Conservation (phyloP, 1,140 invertebrate species). For the Caenorhabditis remanei region DNA sequence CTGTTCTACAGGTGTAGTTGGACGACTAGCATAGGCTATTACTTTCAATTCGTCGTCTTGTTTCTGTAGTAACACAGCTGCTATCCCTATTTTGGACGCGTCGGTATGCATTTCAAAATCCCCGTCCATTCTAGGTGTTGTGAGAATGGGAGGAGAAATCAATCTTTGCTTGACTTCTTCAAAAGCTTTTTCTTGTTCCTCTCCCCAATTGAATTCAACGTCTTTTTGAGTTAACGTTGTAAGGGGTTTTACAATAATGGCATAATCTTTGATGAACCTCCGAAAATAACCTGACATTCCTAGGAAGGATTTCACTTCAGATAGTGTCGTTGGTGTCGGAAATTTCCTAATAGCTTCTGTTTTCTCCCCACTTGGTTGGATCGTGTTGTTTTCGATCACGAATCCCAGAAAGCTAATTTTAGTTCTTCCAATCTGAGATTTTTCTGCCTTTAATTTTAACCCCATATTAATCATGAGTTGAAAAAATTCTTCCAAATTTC, state of each 20-base stretch:
- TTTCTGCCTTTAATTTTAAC: background rate
- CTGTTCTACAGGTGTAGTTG: background rate
- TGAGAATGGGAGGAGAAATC: background rate
- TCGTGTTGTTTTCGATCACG: background rate
- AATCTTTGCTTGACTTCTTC: background rate
- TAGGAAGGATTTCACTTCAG: background rate
- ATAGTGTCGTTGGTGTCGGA: background rate
- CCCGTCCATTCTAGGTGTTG: background rate
- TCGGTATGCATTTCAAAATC: background rate
- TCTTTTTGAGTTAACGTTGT: background rate
- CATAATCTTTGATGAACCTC: background rate
- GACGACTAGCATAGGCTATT: background rate
- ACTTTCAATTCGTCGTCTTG: background rate
- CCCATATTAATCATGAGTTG: background rate
- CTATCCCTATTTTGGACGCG: background rate
- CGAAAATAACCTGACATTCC: background rate
- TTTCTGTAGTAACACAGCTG: background rate
- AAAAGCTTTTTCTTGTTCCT: background rate
- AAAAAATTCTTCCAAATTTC: background rate
- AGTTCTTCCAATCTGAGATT: constrained; percentile 1
- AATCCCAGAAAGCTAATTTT: constrained; percentile 19
- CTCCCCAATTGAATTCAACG: background rate
- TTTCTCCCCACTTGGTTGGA: background rate
- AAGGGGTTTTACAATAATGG: background rate
- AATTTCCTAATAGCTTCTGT: background rate